Conservation (phyloP, 2,888 invertebrate species). For the Neoitamus cyanurus region DNA sequence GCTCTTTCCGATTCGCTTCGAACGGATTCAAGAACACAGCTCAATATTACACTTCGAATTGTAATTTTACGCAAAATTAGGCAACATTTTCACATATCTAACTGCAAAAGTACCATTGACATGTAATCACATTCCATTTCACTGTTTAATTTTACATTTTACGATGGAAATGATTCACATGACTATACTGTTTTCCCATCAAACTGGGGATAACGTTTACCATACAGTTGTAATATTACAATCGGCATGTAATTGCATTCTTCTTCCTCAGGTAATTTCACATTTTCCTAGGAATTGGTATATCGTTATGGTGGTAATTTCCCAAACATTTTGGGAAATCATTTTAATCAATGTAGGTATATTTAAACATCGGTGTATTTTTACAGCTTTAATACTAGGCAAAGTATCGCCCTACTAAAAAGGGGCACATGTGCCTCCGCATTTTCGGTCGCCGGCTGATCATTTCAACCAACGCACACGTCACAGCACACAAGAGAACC, state of each 20-base stretch:
- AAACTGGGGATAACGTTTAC: background rate
- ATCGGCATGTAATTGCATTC: background rate
- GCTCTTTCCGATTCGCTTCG: too few relatives aligned
- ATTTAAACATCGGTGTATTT: background rate
- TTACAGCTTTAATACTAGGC: constrained; percentile 6
- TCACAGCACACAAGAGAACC: too few relatives aligned
- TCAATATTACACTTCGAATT: too few relatives aligned
- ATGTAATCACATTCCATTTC: background rate
- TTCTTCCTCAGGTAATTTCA: background rate
- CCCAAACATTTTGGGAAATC: background rate
- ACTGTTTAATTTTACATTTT: background rate
- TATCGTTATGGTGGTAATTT: background rate
- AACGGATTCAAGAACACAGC: background rate
- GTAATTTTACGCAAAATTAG: background rate
- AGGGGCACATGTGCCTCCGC: too few relatives aligned
- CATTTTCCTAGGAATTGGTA: background rate
- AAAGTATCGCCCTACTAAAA: background rate
- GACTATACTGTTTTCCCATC: background rate
- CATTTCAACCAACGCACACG: too few relatives aligned
- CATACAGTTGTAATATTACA: background rate
- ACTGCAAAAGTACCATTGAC: background rate
- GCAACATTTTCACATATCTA: background rate
- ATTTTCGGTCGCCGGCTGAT: too few relatives aligned
- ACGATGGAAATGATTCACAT: background rate
- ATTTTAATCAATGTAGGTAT: background rate